Percentiles rank a stretch among this genome's conserved stretches.
Evolutionary conservation across 2,797 vertebrate species (phyloP).

Genomic region (Sebastes iracundus): DNA sequence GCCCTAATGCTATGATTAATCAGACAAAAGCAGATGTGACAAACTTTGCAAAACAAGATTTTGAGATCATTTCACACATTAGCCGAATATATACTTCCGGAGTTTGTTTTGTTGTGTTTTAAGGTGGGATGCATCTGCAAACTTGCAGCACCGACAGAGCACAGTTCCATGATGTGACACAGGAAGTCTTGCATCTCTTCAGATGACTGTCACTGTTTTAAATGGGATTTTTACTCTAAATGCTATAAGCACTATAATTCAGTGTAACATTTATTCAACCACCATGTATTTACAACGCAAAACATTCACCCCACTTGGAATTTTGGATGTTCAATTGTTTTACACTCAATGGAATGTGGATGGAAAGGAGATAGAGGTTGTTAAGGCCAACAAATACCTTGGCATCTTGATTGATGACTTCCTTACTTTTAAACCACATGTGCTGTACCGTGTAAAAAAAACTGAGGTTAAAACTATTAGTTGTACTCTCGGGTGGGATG

Average conservation of each 20-base stretch:
- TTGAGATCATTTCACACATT: background rate
- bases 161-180: background rate
- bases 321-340: background rate
- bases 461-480: no score
- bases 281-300: background rate
- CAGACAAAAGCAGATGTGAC: background rate
- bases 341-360: background rate
- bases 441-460: no score
- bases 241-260: background rate
- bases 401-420: no score
- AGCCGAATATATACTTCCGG: background rate
- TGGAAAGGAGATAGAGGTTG: no score
- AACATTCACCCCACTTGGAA: background rate
- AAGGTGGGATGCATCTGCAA: conserved; percentile 4
- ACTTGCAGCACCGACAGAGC: background rate
- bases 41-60: background rate
- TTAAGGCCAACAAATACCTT: no score
- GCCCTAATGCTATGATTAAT: background rate
- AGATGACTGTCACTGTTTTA: background rate
- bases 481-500: no score
- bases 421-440: no score
- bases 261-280: background rate
- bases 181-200: background rate
- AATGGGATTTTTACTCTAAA: background rate
- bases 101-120: background rate